Evolutionary conservation across 2,888 invertebrate genomes (phyloP).

Genomic region (Sinodicranocentrus sp.): DNA sequence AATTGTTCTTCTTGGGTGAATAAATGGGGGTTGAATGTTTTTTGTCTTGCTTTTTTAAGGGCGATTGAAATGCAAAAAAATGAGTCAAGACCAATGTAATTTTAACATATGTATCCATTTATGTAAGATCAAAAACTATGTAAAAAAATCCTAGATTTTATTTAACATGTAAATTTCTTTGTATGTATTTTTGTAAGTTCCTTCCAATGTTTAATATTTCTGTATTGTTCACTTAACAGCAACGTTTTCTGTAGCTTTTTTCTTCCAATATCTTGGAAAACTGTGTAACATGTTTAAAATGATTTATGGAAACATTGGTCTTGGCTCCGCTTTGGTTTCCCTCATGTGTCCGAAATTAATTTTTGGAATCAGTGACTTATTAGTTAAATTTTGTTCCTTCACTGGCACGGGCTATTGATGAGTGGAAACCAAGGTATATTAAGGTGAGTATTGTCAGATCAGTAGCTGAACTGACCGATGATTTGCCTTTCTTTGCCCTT

Average conservation of each 20-base stretch:
- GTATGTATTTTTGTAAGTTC: constrained; percentile 27
- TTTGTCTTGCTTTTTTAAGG: constrained; percentile 74
- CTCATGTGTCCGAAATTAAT: constrained; percentile 39
- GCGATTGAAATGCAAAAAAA: constrained; percentile 76
- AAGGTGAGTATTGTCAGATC: constrained; percentile 77
- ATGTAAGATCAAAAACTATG: not conserved
- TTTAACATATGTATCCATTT: not conserved
- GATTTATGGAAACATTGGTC: constrained; percentile 76
- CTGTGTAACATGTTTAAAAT: constrained; percentile 52
- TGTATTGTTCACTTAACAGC: constrained; percentile 7
- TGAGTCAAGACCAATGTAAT: constrained; percentile 75
- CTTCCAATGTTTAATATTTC: constrained; percentile 1
- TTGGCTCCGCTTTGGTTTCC: constrained; percentile 73
- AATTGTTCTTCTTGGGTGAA: constrained; percentile 68
- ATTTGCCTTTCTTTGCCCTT: constrained; percentile 77
- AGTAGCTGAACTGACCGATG: constrained; percentile 76
- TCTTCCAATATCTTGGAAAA: not conserved
- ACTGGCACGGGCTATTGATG: too few species aligned
- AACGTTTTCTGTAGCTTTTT: constrained; percentile 54
- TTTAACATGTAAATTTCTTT: not conserved
- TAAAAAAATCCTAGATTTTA: constrained; percentile 1
- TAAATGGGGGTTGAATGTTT: constrained; percentile 75
- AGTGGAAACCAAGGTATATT: constrained; percentile 69
- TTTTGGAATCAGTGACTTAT: too few species aligned
- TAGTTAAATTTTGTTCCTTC: too few species aligned